A percentile compares a stretch with the other conserved stretches of the same genome.
phyloP scores from a whole-genome alignment of 2,113 vertebrate genomes.

The Trogon surrucura region DNA sequence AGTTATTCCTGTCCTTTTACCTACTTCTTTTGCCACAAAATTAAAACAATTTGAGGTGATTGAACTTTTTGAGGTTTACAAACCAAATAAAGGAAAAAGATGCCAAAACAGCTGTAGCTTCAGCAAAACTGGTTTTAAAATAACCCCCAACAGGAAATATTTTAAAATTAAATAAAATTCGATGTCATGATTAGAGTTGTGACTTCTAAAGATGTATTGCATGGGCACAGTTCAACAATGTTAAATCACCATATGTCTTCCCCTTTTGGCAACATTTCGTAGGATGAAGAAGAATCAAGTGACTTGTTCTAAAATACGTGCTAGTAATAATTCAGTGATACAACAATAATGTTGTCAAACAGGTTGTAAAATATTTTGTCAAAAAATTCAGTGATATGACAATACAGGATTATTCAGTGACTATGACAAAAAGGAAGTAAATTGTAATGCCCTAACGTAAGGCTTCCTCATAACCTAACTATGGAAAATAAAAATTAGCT shows the following conservation, averaged over 20 bases:
- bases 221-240: neutral
- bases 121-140: neutral
- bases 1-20: neutral
- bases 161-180: neutral
- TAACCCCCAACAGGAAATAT: neutral
- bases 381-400: neutral
- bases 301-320: neutral
- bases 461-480: neutral
- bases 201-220: neutral
- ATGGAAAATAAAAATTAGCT: neutral
- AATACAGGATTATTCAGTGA: neutral
- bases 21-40: neutral
- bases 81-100: neutral
- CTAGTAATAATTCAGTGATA: neutral
- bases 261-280: neutral
- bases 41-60: neutral
- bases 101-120: neutral
- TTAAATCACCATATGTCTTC: neutral
- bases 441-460: neutral
- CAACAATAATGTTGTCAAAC: neutral
- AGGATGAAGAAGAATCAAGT: neutral
- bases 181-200: neutral
- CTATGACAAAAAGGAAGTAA: neutral
- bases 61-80: neutral
- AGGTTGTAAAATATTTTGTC: neutral